phyloP scores from a whole-genome alignment of 2,797 vertebrate species.

The Peromyscus eremicus region DNA sequence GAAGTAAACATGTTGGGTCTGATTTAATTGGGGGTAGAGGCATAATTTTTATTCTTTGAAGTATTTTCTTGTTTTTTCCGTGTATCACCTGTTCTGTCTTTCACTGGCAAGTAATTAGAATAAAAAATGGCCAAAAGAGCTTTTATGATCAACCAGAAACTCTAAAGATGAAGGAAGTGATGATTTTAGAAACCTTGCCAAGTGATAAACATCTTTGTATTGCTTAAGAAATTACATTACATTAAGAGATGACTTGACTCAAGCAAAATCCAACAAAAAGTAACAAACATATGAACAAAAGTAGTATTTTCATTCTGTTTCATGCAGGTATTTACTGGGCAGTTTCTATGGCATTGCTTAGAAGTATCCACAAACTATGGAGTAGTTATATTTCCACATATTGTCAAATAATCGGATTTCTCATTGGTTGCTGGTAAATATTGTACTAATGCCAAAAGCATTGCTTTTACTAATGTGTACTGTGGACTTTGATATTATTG shows the following conservation, averaged over 20 bases:
- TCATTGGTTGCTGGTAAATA: neutral
- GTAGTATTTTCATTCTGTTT: neutral
- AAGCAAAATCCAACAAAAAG: neutral
- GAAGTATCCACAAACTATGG: neutral
- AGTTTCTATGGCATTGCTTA: neutral
- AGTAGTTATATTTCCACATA: neutral
- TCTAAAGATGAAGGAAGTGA: neutral
- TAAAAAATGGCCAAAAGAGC: neutral
- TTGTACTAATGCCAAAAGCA: neutral
- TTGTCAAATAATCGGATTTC: constrained; percentile 7
- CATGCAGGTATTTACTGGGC: neutral
- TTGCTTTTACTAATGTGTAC: neutral
- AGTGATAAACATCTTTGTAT: neutral
- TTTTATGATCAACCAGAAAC: neutral
- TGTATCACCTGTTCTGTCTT: neutral
- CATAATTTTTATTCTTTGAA: constrained; percentile 29
- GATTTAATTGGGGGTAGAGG: neutral
- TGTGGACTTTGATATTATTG: neutral
- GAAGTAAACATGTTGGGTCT: neutral
- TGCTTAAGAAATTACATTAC: neutral
- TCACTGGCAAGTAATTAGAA: constrained; percentile 29
- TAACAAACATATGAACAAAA: neutral
- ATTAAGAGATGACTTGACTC: neutral
- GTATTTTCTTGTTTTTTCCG: constrained; percentile 20
- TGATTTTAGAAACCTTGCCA: neutral